Evolutionary conservation across 2,113 vertebrate genomes (phyloP).

Genomic region (Pluvialis apricaria): DNA sequence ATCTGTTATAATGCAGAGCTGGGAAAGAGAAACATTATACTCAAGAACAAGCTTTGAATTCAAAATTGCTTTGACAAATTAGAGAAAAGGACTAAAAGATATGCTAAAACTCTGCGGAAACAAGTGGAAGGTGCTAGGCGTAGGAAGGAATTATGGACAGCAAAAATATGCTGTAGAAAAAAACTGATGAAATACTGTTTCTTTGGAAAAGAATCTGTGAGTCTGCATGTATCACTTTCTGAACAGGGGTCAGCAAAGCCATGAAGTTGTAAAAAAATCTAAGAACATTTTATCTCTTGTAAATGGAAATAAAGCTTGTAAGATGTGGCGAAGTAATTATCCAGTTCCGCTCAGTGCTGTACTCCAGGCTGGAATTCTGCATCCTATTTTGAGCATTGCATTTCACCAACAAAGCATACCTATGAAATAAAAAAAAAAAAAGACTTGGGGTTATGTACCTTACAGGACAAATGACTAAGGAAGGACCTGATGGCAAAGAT

Average conservation of each 20-base stretch:
- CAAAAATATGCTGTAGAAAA: slow-evolving; percentile 37
- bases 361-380: background rate
- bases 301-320: slow-evolving; percentile 25
- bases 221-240: slow-evolving; percentile 27
- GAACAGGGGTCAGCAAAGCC: slow-evolving; percentile 6
- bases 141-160: slow-evolving; percentile 38
- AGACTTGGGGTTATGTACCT: background rate
- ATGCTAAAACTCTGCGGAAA: background rate
- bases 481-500: background rate
- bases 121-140: background rate
- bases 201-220: slow-evolving; percentile 23
- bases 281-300: slow-evolving; percentile 32
- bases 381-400: background rate
- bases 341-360: background rate
- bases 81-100: background rate
- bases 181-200: background rate
- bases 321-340: background rate
- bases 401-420: background rate
- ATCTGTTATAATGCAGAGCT: background rate
- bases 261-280: slow-evolving; percentile 16
- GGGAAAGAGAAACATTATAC: background rate
- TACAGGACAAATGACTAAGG: background rate
- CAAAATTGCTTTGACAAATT: slow-evolving; percentile 25
- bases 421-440: background rate
- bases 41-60: slow-evolving; percentile 21